These are phyloP conservation scores for Labeo rohita DNA, from an alignment of 2,113 vertebrate species.

Conservation along the genomic window DNA sequence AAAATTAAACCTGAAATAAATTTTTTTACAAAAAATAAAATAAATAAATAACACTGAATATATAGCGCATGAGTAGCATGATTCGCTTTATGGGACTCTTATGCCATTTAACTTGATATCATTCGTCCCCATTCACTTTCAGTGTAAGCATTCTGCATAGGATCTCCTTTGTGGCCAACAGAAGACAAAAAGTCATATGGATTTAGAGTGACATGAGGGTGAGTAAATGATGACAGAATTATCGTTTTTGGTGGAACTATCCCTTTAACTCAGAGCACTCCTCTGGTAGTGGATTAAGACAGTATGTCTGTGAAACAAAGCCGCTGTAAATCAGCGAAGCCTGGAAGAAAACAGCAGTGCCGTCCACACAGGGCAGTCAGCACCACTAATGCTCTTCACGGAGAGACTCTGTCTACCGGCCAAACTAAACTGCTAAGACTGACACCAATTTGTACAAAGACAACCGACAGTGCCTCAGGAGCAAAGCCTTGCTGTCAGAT, in stretches of 20 bases:
- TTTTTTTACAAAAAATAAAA: background rate
- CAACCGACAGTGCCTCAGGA: slow-evolving; percentile 18
- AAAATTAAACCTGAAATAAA: background rate
- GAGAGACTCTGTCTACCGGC: slow-evolving; percentile 42
- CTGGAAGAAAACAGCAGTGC: slow-evolving; percentile 16
- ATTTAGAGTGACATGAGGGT: background rate
- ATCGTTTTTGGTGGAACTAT: slow-evolving; percentile 52
- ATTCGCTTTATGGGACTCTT: background rate
- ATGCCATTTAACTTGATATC: background rate
- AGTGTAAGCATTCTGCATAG: background rate
- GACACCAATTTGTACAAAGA: slow-evolving; percentile 59
- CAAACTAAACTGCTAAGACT: slow-evolving; percentile 52
- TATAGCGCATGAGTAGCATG: background rate
- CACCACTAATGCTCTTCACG: slow-evolving; percentile 14
- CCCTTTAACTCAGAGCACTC: slow-evolving; percentile 69
- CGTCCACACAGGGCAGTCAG: background rate
- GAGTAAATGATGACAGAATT: background rate
- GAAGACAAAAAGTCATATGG: background rate
- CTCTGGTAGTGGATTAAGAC: slow-evolving; percentile 73
- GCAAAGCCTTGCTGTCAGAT: slow-evolving; percentile 21
- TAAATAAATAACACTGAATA: background rate
- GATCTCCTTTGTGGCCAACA: background rate
- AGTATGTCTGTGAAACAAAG: slow-evolving; percentile 60
- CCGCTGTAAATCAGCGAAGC: slow-evolving; percentile 59
- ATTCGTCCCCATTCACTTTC: background rate